Evolutionary conservation across 2,113 vertebrate species (phyloP).

Genomic region (Alosa alosa): DNA sequence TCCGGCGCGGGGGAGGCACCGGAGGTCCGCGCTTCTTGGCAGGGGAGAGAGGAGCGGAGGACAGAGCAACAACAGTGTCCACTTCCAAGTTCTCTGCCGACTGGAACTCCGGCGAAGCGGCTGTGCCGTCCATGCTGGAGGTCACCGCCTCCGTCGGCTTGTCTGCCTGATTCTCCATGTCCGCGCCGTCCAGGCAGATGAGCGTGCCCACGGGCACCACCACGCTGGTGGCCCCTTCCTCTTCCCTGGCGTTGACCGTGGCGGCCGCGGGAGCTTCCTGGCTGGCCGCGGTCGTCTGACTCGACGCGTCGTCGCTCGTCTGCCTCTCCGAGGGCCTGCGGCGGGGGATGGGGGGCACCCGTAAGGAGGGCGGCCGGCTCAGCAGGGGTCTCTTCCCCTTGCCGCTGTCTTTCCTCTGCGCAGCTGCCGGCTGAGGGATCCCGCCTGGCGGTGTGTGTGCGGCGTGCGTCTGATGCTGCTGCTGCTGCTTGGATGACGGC

Average conservation of each 20-base stretch:
- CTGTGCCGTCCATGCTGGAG: background rate
- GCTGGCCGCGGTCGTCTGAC: background rate
- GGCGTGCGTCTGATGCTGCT: background rate
- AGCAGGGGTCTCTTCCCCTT: slow-evolving; percentile 17
- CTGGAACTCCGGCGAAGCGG: slow-evolving; percentile 28
- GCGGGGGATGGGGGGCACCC: slow-evolving; percentile 45
- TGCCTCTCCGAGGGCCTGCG: slow-evolving; percentile 45
- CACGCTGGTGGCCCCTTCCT: background rate
- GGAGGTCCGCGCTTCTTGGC: slow-evolving; percentile 61
- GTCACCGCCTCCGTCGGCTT: background rate
- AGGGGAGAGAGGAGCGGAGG: background rate
- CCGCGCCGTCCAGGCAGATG: slow-evolving; percentile 45
- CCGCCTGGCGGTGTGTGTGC: background rate
- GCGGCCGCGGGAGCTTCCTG: slow-evolving; percentile 23
- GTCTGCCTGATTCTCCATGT: slow-evolving; percentile 19
- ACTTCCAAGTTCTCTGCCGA: background rate
- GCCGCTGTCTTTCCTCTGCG: slow-evolving; percentile 37
- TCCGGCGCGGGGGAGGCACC: slow-evolving; percentile 77
- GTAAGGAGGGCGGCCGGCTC: background rate
- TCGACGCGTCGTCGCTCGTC: background rate
- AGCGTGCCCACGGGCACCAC: slow-evolving; percentile 34
- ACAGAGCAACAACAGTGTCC: background rate
- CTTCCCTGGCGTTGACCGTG: background rate
- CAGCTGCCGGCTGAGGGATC: background rate
- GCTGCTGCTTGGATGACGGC: slow-evolving; percentile 16